phyloP scores from a whole-genome alignment of 2,797 vertebrate genomes.

The Leptatherina wallacei region DNA sequence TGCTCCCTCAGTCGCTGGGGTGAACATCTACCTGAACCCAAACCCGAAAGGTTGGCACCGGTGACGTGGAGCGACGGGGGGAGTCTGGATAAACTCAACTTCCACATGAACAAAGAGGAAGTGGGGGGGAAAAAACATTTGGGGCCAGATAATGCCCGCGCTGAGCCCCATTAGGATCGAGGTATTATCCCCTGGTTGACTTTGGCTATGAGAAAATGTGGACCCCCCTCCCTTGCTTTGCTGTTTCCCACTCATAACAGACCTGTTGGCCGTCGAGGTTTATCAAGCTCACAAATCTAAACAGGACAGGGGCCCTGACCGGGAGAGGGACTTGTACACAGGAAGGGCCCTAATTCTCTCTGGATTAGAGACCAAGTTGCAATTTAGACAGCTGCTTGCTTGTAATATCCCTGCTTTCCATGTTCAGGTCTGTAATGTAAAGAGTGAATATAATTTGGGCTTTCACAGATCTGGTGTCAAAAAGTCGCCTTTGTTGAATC shows the following conservation, averaged over 20 bases:
- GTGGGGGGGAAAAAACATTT: conserved; percentile 62
- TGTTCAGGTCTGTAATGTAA: neutral
- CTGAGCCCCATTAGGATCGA: conserved; percentile 82
- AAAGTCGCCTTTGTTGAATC: neutral
- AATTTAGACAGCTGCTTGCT: conserved; percentile 80
- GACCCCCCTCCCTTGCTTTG: conserved; percentile 53
- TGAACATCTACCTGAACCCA: conserved; percentile 72
- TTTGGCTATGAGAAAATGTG: conserved; percentile 81
- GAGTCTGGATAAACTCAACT: conserved; percentile 74
- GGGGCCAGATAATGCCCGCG: conserved; percentile 76
- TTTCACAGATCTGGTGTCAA: conserved; percentile 4
- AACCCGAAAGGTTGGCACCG: conserved; percentile 59
- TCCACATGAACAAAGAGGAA: conserved; percentile 81
- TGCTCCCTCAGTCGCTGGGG: conserved; percentile 31
- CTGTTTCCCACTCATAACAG: conserved; percentile 83
- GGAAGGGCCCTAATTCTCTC: conserved; percentile 81
- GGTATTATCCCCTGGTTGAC: conserved; percentile 83
- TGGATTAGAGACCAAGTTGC: conserved; percentile 79
- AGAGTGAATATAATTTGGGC: neutral
- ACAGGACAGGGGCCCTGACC: conserved; percentile 79
- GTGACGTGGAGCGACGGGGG: conserved; percentile 2
- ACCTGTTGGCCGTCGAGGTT: conserved; percentile 83
- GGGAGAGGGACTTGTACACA: conserved; percentile 77
- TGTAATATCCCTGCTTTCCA: conserved; percentile 40
- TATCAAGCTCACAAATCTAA: conserved; percentile 85